These are phyloP conservation scores for Apis mellifera DNA, from an alignment of 1,140 invertebrate species.

Conservation along the genomic window Amel_HAv3.1 CM009933.2:11690001-11690500, in stretches of 20 bases:
- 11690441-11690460: conserved; percentile 6
- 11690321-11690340: not conserved
- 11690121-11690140: no score
- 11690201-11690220: not conserved
- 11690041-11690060: no score
- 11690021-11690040: no score
- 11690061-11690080: no score
- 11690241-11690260: not conserved
- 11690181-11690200: not conserved
- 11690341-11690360: not conserved
- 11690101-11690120: no score
- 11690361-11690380: not conserved
- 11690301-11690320: not conserved
- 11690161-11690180: not conserved
- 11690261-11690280: not conserved
- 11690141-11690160: no score
- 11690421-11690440: not conserved
- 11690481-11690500: conserved; percentile 26
- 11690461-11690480: conserved; percentile 27
- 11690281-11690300: not conserved
- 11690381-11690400: not conserved
- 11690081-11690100: no score
- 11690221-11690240: not conserved
- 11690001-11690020: not conserved
- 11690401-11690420: not conserved